Base-by-base conservation (phyloP, 2,113 vertebrate genomes). In the Oncorhynchus keta region DNA sequence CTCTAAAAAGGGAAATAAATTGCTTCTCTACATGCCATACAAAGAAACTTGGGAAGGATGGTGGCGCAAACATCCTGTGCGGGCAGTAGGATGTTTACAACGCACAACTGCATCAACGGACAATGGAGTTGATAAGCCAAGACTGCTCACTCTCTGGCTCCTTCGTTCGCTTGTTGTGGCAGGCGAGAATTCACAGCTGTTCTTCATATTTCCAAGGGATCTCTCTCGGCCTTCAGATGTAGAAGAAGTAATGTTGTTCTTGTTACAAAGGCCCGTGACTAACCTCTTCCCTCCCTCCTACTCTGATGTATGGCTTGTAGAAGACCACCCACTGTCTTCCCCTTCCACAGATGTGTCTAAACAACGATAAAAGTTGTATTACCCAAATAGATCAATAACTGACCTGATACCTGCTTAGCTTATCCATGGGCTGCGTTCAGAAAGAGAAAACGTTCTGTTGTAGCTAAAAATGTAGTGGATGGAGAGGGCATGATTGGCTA, bases 81-180 rank as follows among this genome's bases (percentile, higher is more conserved):
- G 26, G 67, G 71, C 66, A 72, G 70, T 74, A 80, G 83, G 85
- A 91, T 91, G 90, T 92, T 91, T 89, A 90, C 83, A 79, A 67
- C 64, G 48, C 62, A 49, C 28, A 28, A 65, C 45, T 73, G 55
- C 67, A 57, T 79, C 76, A 81, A 72, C 81, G 73, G 82, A 84
- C 68, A 74, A 79, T 72, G 66, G 79, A 74, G 73, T 68, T 68
- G 75, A 84, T 86, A 83, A 84, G 79, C 48, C 20, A 68, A 83
- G 77, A 51, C 82, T 39, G 48, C 72, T 71, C 73, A 79, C 78
- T 79, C 83, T 70, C 67, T 62, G 55, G 18, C 32, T 70, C 18
- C 20, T 16, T 4, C 12, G 75, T 18, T 57, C 32, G 35, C 13
- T 28, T 24, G 26, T 26, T n/a, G 64, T 3, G 48, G 67, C 14